Percentiles rank a stretch among this genome's conserved stretches.
Evolutionary conservation across 2,888 invertebrate species (phyloP).

Genomic region (Nephrotoma guestfalica): DNA sequence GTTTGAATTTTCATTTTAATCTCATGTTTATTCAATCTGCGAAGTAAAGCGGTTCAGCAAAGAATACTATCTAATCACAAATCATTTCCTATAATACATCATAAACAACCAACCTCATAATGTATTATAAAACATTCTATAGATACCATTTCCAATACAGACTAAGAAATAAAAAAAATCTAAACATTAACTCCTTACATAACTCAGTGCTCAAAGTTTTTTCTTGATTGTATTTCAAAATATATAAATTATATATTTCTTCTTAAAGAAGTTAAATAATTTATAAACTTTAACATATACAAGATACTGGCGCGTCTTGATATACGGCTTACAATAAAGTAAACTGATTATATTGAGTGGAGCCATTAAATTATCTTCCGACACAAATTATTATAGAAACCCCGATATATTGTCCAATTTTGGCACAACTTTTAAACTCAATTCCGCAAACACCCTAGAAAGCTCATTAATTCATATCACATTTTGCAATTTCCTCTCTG

Average conservation of each 20-base stretch:
- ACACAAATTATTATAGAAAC: background rate
- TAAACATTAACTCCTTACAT: background rate
- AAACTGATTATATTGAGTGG: background rate
- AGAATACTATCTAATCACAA: background rate
- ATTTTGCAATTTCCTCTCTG: background rate
- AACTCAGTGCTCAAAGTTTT: background rate
- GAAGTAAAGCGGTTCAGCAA: background rate
- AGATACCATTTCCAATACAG: background rate
- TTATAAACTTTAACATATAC: background rate
- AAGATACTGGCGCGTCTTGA: background rate
- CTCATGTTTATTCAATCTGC: background rate
- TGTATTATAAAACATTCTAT: background rate
- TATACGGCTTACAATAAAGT: background rate
- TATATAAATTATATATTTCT: background rate
- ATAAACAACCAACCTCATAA: background rate
- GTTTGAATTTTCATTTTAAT: background rate
- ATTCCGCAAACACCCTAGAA: background rate
- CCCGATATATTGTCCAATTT: background rate
- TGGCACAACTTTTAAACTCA: background rate
- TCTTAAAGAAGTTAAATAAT: background rate
- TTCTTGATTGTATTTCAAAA: background rate
- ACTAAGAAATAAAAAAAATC: background rate
- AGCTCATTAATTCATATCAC: background rate
- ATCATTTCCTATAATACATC: background rate
- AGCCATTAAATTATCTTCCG: background rate